Evolutionary conservation across 1,140 invertebrate species (phyloP), one percentile per base, ranked within the genome.

Genomic region (Drosophila quadrilineata): DNA sequence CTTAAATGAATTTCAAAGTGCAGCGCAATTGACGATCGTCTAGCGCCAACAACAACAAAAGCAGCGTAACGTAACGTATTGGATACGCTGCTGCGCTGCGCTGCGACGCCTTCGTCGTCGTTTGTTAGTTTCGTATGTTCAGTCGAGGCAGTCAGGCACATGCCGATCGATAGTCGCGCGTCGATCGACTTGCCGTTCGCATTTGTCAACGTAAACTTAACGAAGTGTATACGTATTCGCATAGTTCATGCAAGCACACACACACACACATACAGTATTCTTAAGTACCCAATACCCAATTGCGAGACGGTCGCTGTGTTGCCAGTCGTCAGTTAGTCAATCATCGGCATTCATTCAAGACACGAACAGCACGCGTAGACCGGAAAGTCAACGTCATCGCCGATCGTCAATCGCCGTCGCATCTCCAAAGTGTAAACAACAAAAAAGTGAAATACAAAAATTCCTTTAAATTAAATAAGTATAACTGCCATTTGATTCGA

Each of bases 401-500:
- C 28, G 8, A 41, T 22, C 10, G 31, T 24, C 60, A 36, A 48
- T 19, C 49, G 33, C 22, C 41, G 50, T 28, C 22, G 36, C 62
- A 38, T 21, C 33, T 29, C 14, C 9, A 41, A 52, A 38, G 33
- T 24, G 58, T 67, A 67, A 67, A 67, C 64, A 67, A 82, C n/a
- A n/a, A n/a, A n/a, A n/a, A n/a, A n/a, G n/a, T n/a, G n/a, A n/a
- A 75, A 17, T 43, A 22, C 24, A 71, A 56, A 82, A 82, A 77
- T 85, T 82, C 73, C 66, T 75, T 14, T 57, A 84, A 84, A 82
- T 77, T 84, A 73, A 76, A 65, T 84, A n/a, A n/a, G n/a, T n/a
- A n/a, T n/a, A 60, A 67, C 45, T 52, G 16, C 29, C 19, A 14
- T 14, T 17, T 19, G n/a, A 4, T 57, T 43, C 19, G 33, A 29